Percentiles rank a stretch among this genome's conserved stretches.
phyloP scores from a whole-genome alignment of 1,140 invertebrate species.

The Luehdorfia chinensis region DNA sequence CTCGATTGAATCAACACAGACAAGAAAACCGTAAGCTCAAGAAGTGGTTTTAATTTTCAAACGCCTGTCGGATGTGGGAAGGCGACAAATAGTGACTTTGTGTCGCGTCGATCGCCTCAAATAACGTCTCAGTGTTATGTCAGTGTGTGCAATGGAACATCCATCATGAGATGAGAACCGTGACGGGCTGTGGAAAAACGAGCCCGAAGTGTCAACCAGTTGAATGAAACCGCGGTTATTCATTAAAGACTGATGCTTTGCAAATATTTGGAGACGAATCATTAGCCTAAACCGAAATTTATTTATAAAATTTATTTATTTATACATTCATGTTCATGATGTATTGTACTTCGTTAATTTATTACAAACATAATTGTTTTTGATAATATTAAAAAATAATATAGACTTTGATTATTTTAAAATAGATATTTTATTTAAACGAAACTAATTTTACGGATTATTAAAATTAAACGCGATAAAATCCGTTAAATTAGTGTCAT shows the following conservation, averaged over 20 bases:
- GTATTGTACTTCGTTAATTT: too few species aligned
- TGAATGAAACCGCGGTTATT: conserved; percentile 1
- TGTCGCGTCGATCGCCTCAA: conserved; percentile 29
- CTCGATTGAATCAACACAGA: too few species aligned
- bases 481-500: too few species aligned
- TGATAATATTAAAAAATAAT: too few species aligned
- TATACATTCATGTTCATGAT: too few species aligned
- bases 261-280: conserved; percentile 4
- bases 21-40: too few species aligned
- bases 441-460: too few species aligned
- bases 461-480: too few species aligned
- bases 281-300: background rate
- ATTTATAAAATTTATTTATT: background rate
- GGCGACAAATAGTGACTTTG: conserved; percentile 58
- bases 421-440: too few species aligned
- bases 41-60: conserved; percentile 47
- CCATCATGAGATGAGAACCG: conserved; percentile 36
- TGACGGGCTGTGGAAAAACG: conserved; percentile 27
- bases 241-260: conserved; percentile 5
- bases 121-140: conserved; percentile 13
- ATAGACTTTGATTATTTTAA: too few species aligned
- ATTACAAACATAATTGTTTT: too few species aligned
- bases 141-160: conserved; percentile 25
- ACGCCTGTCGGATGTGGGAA: conserved; percentile 33
- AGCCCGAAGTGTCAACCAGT: conserved; percentile 16